Conservation (phyloP, 2,113 vertebrate species). For the Osmerus eperlanus region DNA sequence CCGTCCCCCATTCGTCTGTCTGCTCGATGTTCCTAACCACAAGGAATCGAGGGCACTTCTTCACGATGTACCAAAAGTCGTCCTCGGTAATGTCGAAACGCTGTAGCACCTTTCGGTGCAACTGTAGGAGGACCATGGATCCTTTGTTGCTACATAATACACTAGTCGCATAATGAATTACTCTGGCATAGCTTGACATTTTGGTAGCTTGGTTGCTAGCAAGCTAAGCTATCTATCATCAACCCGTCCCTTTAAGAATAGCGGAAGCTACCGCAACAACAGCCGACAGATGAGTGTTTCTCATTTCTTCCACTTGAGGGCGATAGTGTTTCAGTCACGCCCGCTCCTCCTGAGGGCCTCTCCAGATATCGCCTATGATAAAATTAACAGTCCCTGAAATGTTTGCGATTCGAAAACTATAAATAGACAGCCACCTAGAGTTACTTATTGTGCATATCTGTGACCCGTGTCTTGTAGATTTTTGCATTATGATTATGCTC, state of each 20-base stretch:
- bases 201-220: not conserved
- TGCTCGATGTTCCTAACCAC: constrained; percentile 31
- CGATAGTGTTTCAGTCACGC: not conserved
- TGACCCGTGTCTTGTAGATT: too few species aligned
- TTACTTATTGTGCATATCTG: too few species aligned
- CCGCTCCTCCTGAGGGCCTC: not conserved
- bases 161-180: constrained; percentile 55
- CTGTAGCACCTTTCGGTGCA: constrained; percentile 47
- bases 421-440: too few species aligned
- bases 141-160: constrained; percentile 56
- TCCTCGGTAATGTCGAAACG: constrained; percentile 42
- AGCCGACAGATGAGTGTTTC: not conserved
- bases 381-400: too few species aligned
- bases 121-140: constrained; percentile 49
- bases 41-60: constrained; percentile 53
- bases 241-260: too few species aligned
- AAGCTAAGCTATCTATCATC: too few species aligned
- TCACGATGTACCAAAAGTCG: constrained; percentile 49
- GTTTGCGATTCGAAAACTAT: too few species aligned
- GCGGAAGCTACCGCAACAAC: too few species aligned
- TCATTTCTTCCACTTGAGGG: not conserved
- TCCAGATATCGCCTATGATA: not conserved
- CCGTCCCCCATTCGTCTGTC: constrained; percentile 19
- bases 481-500: too few species aligned
- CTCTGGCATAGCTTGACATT: constrained; percentile 19